These are phyloP conservation scores for Prochilodus magdalenae DNA, from an alignment of 2,113 vertebrate genomes.

Conservation along the genomic window DNA sequence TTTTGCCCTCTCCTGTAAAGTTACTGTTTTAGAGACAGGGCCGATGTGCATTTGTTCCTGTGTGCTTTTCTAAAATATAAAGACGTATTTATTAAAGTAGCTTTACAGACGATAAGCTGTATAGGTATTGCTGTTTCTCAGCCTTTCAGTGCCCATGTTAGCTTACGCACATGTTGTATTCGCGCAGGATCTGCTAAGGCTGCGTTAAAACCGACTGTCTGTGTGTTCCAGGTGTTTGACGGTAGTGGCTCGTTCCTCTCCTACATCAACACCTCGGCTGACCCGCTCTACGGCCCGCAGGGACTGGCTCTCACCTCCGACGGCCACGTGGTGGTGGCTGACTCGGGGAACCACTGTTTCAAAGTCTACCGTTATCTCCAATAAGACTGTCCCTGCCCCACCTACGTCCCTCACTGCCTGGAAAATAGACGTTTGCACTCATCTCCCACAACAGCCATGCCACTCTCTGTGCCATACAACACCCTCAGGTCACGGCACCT, in stretches of 20 bases:
- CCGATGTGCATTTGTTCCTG: no score
- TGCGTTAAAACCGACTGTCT: not conserved
- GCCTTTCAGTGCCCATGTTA: no score
- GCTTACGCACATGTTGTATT: no score
- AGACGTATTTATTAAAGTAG: no score
- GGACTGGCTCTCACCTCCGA: conserved; percentile 95
- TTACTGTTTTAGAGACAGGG: no score
- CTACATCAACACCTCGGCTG: conserved; percentile 97
- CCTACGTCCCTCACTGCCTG: not conserved
- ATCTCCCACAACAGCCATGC: not conserved
- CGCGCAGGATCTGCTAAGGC: no score
- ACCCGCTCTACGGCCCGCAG: conserved; percentile 96
- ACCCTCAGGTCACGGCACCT: conserved; percentile 1
- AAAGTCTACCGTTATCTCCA: conserved; percentile 97
- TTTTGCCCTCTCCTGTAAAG: no score
- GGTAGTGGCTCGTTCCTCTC: conserved; percentile 96
- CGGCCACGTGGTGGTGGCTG: conserved; percentile 95
- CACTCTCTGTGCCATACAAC: not conserved
- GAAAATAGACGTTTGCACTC: conserved; percentile 15
- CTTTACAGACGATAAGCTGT: no score
- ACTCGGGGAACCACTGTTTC: conserved; percentile 99
- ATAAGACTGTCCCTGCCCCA: conserved; percentile 67
- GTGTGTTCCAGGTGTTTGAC: conserved; percentile 88
- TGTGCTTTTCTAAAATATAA: no score
- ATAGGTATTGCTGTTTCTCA: no score